phyloP scores from a whole-genome alignment of 2,797 vertebrate species.

The Enteromius treurensis region DNA sequence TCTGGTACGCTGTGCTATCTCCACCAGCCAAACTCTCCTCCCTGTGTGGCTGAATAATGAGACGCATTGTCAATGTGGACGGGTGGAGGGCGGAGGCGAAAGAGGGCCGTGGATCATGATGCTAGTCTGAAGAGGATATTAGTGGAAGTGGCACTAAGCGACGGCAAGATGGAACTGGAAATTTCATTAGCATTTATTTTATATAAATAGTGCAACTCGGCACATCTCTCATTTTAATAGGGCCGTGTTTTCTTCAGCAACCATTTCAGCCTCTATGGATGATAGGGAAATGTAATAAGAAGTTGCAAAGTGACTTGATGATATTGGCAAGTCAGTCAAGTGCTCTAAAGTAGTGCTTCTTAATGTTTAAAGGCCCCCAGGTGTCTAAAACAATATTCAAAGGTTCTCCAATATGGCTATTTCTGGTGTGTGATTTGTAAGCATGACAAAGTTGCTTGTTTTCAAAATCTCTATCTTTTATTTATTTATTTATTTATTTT shows the following conservation, averaged over 20 bases:
- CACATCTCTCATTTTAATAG: constrained; percentile 41
- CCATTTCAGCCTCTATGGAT: constrained; percentile 16
- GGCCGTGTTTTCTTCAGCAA: neutral
- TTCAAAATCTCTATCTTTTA: neutral
- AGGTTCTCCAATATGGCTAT: too few relatives aligned
- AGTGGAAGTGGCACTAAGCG: constrained; percentile 43
- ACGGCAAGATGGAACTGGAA: constrained; percentile 27
- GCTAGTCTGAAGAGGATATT: constrained; percentile 45
- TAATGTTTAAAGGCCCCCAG: neutral
- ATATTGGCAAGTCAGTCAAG: constrained; percentile 1
- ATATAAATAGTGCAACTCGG: constrained; percentile 38
- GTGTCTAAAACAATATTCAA: neutral
- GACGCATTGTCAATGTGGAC: neutral
- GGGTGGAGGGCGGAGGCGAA: neutral
- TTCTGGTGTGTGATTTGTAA: too few relatives aligned
- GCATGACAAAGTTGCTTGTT: too few relatives aligned
- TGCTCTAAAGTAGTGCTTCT: neutral
- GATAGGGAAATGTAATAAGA: constrained; percentile 19
- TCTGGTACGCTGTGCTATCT: constrained; percentile 32
- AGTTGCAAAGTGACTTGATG: constrained; percentile 25
- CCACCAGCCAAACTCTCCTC: constrained; percentile 26
- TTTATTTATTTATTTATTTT: too few relatives aligned
- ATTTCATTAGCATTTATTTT: constrained; percentile 47
- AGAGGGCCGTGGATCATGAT: constrained; percentile 20
- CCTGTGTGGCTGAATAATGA: constrained; percentile 42